A percentile compares a stretch with the other conserved stretches of the same genome.
Evolutionary conservation across 2,797 vertebrate genomes (phyloP).

Genomic region (Loris lydekkerianus): DNA sequence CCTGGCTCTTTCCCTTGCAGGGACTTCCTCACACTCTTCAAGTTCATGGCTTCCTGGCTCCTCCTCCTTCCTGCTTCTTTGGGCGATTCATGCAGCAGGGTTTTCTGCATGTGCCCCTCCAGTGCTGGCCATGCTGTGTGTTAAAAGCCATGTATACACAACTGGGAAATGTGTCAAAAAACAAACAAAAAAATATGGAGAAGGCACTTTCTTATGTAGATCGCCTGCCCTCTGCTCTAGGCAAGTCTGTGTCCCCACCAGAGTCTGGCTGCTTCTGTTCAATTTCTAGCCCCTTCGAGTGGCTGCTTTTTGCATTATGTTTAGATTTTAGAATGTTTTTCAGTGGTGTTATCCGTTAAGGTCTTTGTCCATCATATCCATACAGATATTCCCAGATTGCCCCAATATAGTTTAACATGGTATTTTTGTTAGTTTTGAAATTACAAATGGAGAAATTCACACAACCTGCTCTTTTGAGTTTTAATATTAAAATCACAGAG

Average conservation of each 20-base stretch:
- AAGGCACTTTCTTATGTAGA: background rate
- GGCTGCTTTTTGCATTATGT: background rate
- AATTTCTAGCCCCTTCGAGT: fast-evolving
- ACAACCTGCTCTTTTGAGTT: background rate
- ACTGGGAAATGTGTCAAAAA: too few species aligned
- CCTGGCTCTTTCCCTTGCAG: background rate
- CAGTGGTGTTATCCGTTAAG: fast-evolving
- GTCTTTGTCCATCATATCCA: fast-evolving
- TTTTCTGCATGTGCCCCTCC: fast-evolving
- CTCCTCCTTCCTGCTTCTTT: background rate
- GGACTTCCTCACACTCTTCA: fast-evolving
- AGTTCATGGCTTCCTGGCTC: background rate
- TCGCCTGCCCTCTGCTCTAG: background rate
- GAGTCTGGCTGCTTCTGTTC: background rate
- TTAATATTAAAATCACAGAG: background rate
- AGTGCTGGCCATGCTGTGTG: background rate
- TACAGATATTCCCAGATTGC: background rate
- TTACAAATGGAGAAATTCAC: background rate
- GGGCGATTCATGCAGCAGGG: fast-evolving
- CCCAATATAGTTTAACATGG: fast-evolving
- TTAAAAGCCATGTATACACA: fast-evolving
- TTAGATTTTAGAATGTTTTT: background rate
- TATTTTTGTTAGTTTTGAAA: background rate
- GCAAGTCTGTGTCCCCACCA: too few species aligned
- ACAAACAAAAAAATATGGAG: too few species aligned